Evolutionary conservation across 2,888 invertebrate genomes (phyloP).

Genomic region (Latrodectus hesperus): DNA sequence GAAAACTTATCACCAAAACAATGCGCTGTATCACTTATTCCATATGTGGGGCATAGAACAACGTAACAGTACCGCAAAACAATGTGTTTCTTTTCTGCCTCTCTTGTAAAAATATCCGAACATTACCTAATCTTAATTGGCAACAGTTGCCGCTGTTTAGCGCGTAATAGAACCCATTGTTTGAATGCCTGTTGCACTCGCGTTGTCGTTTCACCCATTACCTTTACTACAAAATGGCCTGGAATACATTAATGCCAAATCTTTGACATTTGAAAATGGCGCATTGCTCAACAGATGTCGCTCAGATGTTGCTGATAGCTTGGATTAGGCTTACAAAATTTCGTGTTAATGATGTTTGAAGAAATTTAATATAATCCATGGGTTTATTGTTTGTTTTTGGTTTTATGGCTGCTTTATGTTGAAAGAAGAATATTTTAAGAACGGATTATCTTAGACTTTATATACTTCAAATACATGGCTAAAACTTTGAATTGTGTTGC

Average conservation of each 20-base stretch:
- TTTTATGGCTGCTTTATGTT: no score
- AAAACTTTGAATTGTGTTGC: no score
- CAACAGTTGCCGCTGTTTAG: slow-evolving; percentile 49
- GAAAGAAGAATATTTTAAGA: no score
- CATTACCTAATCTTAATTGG: slow-evolving; percentile 58
- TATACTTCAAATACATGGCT: no score
- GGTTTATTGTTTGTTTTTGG: no score
- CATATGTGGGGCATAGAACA: slow-evolving; percentile 36
- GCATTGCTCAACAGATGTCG: slow-evolving; percentile 12
- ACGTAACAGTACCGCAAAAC: slow-evolving; percentile 16
- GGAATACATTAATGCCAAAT: slow-evolving; percentile 1
- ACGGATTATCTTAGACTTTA: no score
- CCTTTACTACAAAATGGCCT: slow-evolving; percentile 35
- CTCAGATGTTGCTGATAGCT: slow-evolving; percentile 27
- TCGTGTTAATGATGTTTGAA: neutral
- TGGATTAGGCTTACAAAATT: slow-evolving; percentile 30
- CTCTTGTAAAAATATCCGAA: slow-evolving; percentile 29
- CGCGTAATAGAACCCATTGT: slow-evolving; percentile 30
- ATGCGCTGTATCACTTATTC: slow-evolving; percentile 44
- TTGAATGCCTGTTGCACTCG: slow-evolving; percentile 17
- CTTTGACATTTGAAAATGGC: neutral
- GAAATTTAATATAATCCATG: neutral
- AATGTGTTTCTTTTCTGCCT: slow-evolving; percentile 24
- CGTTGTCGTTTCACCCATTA: slow-evolving; percentile 48
- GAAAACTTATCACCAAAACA: slow-evolving; percentile 53